phyloP scores from a whole-genome alignment of 1,140 invertebrate species.

The Pogonomyrmex barbatus region DNA sequence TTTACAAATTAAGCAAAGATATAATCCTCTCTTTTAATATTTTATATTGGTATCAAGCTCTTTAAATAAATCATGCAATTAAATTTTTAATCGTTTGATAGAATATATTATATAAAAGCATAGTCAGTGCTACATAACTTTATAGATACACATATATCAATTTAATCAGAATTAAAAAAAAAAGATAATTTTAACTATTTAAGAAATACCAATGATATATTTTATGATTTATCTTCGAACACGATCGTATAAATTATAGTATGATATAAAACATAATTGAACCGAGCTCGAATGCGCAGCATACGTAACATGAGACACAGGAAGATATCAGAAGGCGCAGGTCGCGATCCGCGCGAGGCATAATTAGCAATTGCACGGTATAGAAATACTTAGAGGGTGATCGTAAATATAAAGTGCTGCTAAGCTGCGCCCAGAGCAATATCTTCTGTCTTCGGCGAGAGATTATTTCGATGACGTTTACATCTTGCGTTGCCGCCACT shows the following conservation, averaged over 20 bases:
- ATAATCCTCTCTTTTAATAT: not conserved
- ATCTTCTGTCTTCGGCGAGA: constrained; percentile 14
- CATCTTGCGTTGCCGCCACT: constrained; percentile 21
- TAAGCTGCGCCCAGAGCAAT: constrained; percentile 11
- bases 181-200: not conserved
- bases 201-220: constrained; percentile 25
- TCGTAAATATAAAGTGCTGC: constrained; percentile 38
- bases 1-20: not conserved
- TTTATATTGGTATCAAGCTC: not conserved
- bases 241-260: constrained; percentile 45
- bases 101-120: not conserved
- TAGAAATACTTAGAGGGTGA: not conserved
- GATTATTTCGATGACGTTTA: constrained; percentile 38
- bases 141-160: not conserved
- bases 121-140: not conserved
- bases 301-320: not conserved
- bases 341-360: not conserved
- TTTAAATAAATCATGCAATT: not conserved
- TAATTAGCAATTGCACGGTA: constrained; percentile 45
- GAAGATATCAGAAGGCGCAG: constrained; percentile 17
- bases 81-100: constrained; percentile 11
- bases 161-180: not conserved
- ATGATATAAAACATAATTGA: constrained; percentile 29
- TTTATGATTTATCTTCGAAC: constrained; percentile 12
- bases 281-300: not conserved